These are phyloP conservation scores for Mylabris phalerata DNA, from an alignment of 1,140 invertebrate genomes.

Conservation along the genomic window DNA sequence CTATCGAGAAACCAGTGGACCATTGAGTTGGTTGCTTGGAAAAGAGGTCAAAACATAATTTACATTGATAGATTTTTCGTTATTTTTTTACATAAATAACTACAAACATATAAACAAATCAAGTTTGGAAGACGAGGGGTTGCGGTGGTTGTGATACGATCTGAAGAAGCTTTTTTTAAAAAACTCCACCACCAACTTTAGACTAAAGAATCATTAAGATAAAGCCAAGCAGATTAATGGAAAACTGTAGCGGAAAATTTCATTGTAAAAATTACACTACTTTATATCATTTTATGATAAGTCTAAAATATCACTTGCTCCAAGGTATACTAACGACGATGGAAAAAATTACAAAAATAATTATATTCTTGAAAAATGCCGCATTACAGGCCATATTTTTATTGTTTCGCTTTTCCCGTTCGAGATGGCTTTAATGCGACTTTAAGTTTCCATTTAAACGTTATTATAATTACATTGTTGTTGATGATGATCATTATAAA, in stretches of 20 bases:
- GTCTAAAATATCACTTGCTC: conserved; percentile 38
- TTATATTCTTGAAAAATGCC: conserved; percentile 33
- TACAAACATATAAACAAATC: too few relatives aligned
- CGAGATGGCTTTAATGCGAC: conserved; percentile 11
- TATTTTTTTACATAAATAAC: not conserved
- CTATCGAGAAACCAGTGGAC: too few relatives aligned
- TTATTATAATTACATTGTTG: conserved; percentile 11
- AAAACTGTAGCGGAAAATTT: conserved; percentile 43
- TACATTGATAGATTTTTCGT: not conserved
- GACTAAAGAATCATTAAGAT: conserved; percentile 43
- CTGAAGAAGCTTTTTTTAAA: conserved; percentile 36
- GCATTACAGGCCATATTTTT: conserved; percentile 25
- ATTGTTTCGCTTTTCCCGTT: conserved; percentile 25
- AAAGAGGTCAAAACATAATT: too few relatives aligned
- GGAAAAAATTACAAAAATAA: conserved; percentile 30
- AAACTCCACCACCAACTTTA: conserved; percentile 34
- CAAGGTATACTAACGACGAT: conserved; percentile 28
- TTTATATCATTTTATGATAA: conserved; percentile 42
- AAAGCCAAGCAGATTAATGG: conserved; percentile 41
- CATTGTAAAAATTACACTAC: conserved; percentile 41
- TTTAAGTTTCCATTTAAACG: conserved; percentile 7
- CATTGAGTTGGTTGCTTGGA: too few relatives aligned
- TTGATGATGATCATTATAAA: not conserved
- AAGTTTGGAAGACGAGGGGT: too few relatives aligned
- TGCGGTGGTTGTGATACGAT: conserved; percentile 25